A percentile compares a stretch with the other conserved stretches of the same genome.
Conservation (phyloP, 2,888 invertebrate genomes). For the Prenolepis imparis region DNA sequence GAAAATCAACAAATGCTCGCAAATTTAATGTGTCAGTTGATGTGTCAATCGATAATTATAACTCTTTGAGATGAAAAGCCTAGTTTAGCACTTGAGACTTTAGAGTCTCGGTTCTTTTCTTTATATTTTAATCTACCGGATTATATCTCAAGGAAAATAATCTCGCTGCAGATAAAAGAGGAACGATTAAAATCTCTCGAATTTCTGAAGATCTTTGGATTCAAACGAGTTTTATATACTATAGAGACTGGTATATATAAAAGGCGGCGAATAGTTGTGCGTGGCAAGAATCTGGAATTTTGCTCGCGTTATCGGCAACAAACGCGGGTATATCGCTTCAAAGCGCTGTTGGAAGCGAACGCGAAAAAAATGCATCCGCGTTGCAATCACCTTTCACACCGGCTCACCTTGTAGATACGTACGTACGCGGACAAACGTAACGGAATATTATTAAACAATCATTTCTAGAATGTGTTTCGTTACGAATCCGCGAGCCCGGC, state of each 20-base stretch:
- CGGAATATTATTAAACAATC: slow-evolving; percentile 76
- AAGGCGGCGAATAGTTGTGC: slow-evolving; percentile 17
- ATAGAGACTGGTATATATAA: neutral
- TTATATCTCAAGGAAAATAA: neutral
- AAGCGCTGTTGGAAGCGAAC: slow-evolving; percentile 63
- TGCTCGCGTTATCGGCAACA: slow-evolving; percentile 65
- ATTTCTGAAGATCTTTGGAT: neutral
- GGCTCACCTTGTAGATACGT: slow-evolving; percentile 77
- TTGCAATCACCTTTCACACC: slow-evolving; percentile 78
- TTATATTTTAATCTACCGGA: neutral
- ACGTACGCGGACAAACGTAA: slow-evolving; percentile 68
- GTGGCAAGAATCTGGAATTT: slow-evolving; percentile 62
- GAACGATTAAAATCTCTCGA: neutral
- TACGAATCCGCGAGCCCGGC: slow-evolving; percentile 19
- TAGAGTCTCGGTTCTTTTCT: neutral
- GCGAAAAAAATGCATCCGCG: slow-evolving; percentile 73
- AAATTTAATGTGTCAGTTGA: neutral
- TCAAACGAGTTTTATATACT: neutral
- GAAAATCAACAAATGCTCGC: neutral
- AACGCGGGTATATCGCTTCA: slow-evolving; percentile 64
- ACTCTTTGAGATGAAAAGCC: neutral
- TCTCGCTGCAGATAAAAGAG: neutral
- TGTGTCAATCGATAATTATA: neutral
- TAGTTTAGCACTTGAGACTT: neutral
- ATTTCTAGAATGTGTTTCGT: slow-evolving; percentile 67